Evolutionary conservation across 1,140 invertebrate genomes (phyloP).

Genomic region (Olivierus martensii): DNA sequence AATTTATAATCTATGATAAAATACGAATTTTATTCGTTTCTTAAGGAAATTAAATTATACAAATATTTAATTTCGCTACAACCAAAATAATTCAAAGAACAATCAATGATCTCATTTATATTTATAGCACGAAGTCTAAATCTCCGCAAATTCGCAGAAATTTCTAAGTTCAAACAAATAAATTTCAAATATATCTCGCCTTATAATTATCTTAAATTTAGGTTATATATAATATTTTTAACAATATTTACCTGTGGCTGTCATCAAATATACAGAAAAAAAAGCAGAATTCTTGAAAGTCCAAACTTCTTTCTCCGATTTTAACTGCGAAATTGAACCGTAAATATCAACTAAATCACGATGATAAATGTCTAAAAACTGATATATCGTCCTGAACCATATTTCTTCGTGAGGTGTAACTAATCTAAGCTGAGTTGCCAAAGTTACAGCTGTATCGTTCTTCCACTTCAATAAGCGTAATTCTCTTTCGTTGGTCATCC

Average conservation of each 20-base stretch:
- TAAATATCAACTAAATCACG: not conserved
- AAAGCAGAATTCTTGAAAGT: not conserved
- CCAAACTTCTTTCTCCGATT: not conserved
- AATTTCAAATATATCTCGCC: too few species aligned
- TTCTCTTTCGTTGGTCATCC: not conserved
- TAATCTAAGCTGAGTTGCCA: not conserved
- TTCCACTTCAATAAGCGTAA: not conserved
- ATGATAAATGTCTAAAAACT: not conserved
- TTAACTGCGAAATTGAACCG: not conserved
- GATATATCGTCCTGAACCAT: not conserved
- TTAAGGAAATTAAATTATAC: too few species aligned
- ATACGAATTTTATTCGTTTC: too few species aligned
- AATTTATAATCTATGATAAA: too few species aligned
- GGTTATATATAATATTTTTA: not conserved
- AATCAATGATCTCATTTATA: too few species aligned
- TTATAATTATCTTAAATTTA: too few species aligned
- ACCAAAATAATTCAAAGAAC: too few species aligned
- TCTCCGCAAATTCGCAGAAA: too few species aligned
- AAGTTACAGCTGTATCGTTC: not conserved
- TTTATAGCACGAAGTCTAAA: too few species aligned
- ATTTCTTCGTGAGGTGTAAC: not conserved
- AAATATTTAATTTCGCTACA: too few species aligned
- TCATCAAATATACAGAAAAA: not conserved
- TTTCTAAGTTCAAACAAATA: too few species aligned
- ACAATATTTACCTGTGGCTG: not conserved